Evolutionary conservation across 1,140 invertebrate species (phyloP).

Genomic region (Ephestia elutella): DNA sequence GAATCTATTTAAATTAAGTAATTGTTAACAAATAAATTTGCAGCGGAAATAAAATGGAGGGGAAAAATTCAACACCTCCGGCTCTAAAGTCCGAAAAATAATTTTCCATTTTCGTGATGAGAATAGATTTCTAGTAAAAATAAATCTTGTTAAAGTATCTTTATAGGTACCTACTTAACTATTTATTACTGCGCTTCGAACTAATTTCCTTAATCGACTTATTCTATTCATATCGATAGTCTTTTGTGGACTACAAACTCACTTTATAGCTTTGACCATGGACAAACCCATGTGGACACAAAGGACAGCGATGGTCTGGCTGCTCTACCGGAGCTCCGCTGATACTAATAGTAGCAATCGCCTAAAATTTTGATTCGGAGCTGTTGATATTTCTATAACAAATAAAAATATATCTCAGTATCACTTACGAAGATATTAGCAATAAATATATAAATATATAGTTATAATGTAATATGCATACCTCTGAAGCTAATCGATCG

Average conservation of each 20-base stretch:
- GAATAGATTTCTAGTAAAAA: too few species aligned
- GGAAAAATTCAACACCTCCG: too few species aligned
- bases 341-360: slow-evolving; percentile 96
- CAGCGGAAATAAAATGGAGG: too few species aligned
- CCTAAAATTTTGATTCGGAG: slow-evolving; percentile 95
- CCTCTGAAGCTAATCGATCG: slow-evolving; percentile 92
- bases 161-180: not conserved
- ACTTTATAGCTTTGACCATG: slow-evolving; percentile 97
- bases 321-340: slow-evolving; percentile 91
- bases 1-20: too few species aligned
- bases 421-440: slow-evolving; percentile 1
- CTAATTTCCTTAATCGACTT: not conserved
- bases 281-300: slow-evolving; percentile 96
- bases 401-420: slow-evolving; percentile 15
- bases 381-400: slow-evolving; percentile 91
- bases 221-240: not conserved
- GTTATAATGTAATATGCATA: slow-evolving; percentile 42
- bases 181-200: not conserved
- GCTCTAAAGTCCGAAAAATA: too few species aligned
- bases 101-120: too few species aligned
- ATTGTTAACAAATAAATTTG: too few species aligned
- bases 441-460: slow-evolving; percentile 13
- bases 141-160: not conserved
- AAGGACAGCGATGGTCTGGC: slow-evolving; percentile 92
- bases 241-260: slow-evolving; percentile 50